Base-by-base conservation (phyloP, 2,113 vertebrate genomes). In the Steatornis caripensis region DNA sequence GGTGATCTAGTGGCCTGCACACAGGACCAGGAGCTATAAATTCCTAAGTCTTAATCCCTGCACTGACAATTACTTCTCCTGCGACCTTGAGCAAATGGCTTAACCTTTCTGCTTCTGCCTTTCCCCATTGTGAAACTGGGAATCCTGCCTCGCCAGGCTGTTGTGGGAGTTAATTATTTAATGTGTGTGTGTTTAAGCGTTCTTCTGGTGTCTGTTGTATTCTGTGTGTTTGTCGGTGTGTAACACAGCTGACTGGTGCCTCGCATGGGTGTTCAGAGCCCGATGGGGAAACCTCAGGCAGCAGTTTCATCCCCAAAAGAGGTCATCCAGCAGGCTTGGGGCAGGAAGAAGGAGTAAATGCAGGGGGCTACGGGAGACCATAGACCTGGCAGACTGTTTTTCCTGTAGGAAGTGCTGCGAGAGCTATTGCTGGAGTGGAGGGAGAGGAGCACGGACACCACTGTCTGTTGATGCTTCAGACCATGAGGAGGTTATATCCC, bases 41-140 rank as follows among this genome's bases (percentile, higher is more conserved):
- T 92, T 92, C 92, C 90, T 93, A 51, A 81, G 48, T 75, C 94
- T 92, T 94, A 95, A 97, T 97, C 92, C 69, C 57, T 24, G 48
- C 72, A 69, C 77, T 79, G 90, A 84, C 83, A 90, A 93, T 95
- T 95, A 94, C 90, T 92, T 96, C 80, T 84, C 43, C 12, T 5
- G 39, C 1, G 83, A 92, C 83, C 94, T 90, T 82, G 77, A 95
- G 80, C 72, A 96, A 95, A 97, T 91, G 84, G 83, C 65, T 96
- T 95, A 81, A 91, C 68, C 76, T 92, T 79, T 93, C 92, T 64
- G 30, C 60, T 90, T 87, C 66, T 93, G 54, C 65, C 65, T 84
- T 83, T 93, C 29, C 36, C 32, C 7, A 1, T 36, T 36, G 75
- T 64, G 76, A 93, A 84, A 32, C 0, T 55, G 46, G 76, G 92